phyloP scores from a whole-genome alignment of 1,140 invertebrate species.

The Macrocentrus cingulum region DNA sequence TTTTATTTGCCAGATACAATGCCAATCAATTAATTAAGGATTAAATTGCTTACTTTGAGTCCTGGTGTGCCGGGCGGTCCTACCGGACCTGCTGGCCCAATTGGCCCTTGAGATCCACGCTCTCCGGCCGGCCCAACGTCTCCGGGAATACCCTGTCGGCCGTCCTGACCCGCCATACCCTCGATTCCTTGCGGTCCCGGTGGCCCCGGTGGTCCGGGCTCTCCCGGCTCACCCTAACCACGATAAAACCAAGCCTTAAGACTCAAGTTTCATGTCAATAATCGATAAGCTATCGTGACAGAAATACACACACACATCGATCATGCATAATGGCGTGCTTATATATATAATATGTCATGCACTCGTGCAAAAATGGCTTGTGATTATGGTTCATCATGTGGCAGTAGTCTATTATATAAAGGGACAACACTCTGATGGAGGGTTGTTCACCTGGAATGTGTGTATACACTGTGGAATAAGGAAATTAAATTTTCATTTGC shows the following conservation, averaged over 20 bases:
- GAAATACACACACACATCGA: background rate
- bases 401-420: too few species aligned
- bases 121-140: slow-evolving; percentile 70
- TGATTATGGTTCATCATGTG: too few species aligned
- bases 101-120: slow-evolving; percentile 64
- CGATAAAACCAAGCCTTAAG: slow-evolving; percentile 9
- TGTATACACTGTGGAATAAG: too few species aligned
- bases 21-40: background rate
- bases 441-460: too few species aligned
- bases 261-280: background rate
- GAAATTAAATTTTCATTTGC: too few species aligned
- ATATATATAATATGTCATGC: background rate
- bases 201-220: slow-evolving; percentile 85
- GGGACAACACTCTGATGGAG: too few species aligned
- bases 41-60: slow-evolving; percentile 65
- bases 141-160: slow-evolving; percentile 74
- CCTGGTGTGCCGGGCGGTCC: slow-evolving; percentile 68
- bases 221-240: slow-evolving; percentile 82
- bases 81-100: slow-evolving; percentile 70
- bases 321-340: slow-evolving; percentile 5
- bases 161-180: slow-evolving; percentile 80
- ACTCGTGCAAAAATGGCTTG: background rate
- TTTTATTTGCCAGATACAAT: too few species aligned
- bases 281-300: background rate
- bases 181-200: slow-evolving; percentile 75